Conservation (phyloP, 2,797 vertebrate species). For the Lagodon rhomboides region DNA sequence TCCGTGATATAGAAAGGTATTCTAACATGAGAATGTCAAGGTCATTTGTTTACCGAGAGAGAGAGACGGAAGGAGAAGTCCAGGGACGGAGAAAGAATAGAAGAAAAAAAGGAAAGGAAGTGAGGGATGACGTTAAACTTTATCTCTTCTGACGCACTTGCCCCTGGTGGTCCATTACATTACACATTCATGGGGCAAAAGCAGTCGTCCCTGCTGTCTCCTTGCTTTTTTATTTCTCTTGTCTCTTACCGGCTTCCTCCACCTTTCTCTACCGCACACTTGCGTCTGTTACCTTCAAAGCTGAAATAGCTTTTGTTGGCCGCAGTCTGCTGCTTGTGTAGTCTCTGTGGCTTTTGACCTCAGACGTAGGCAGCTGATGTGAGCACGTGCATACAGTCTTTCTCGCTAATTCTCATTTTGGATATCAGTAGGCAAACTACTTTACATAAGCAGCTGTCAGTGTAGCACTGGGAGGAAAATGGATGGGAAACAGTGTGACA, state of each 20-base stretch:
- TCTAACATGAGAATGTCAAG: constrained; percentile 24
- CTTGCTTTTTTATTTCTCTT: not conserved
- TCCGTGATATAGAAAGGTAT: constrained; percentile 1
- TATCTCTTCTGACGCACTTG: constrained; percentile 63
- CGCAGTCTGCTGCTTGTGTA: not conserved
- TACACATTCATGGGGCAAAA: constrained; percentile 54
- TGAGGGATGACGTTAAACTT: constrained; percentile 54
- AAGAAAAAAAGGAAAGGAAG: constrained; percentile 7
- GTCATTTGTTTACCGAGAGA: constrained; percentile 34
- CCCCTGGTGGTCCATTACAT: constrained; percentile 36
- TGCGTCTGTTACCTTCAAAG: constrained; percentile 17
- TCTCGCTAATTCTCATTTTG: not conserved
- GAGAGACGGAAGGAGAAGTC: constrained; percentile 22
- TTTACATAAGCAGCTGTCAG: constrained; percentile 55
- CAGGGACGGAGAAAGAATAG: not conserved
- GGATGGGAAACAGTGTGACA: constrained; percentile 32
- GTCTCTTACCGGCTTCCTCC: constrained; percentile 4
- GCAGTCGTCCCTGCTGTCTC: constrained; percentile 20
- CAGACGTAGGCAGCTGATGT: not conserved
- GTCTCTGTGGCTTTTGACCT: constrained; percentile 15
- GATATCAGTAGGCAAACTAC: not conserved
- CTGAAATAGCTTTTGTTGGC: constrained; percentile 30
- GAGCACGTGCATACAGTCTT: constrained; percentile 1
- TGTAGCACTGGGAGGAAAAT: constrained; percentile 16
- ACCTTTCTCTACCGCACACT: constrained; percentile 7